These are phyloP conservation scores for Cassiopea andromeda DNA, from an alignment of 30 jellyfish, hydroid and myxozoan genomes.

Conservation along the genomic window DNA sequence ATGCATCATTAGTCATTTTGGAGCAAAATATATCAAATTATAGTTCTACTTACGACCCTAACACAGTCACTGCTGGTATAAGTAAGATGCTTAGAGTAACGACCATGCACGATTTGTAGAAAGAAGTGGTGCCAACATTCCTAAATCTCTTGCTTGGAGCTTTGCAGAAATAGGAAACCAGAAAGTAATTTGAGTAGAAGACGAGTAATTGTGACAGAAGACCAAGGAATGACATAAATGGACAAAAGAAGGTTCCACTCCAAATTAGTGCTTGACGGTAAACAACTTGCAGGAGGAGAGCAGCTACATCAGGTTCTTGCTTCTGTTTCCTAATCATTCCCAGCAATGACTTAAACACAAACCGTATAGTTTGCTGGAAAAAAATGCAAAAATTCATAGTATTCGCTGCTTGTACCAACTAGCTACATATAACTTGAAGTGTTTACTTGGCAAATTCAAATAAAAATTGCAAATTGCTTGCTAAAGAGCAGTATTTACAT, in stretches of 20 bases:
- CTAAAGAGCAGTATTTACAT: too few species aligned
- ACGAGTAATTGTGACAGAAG: conserved; percentile 20
- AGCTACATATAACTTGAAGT: too few species aligned
- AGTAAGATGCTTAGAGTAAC: conserved; percentile 15
- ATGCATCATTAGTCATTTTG: background rate
- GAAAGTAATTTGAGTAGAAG: background rate
- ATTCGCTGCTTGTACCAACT: too few species aligned
- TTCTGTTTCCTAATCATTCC: conserved; percentile 30
- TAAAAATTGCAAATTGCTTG: too few species aligned
- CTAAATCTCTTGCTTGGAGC: conserved; percentile 60
- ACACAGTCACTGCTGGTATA: conserved; percentile 14
- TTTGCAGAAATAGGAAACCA: conserved; percentile 30
- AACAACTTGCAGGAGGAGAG: conserved; percentile 40
- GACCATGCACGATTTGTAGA: conserved; percentile 36
- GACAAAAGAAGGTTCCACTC: conserved; percentile 78
- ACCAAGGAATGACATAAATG: conserved; percentile 62
- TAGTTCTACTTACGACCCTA: conserved; percentile 38
- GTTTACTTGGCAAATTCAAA: too few species aligned
- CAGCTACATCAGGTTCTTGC: conserved; percentile 44
- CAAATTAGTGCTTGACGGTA: conserved; percentile 63
- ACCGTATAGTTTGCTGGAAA: background rate
- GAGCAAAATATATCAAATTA: background rate
- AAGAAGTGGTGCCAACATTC: conserved; percentile 5
- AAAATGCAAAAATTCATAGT: background rate
- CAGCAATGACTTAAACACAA: background rate